Percentiles rank a stretch among this genome's conserved stretches.
Evolutionary conservation across 2,888 invertebrate genomes (phyloP).

Genomic region (Drosophila setosimentum): DNA sequence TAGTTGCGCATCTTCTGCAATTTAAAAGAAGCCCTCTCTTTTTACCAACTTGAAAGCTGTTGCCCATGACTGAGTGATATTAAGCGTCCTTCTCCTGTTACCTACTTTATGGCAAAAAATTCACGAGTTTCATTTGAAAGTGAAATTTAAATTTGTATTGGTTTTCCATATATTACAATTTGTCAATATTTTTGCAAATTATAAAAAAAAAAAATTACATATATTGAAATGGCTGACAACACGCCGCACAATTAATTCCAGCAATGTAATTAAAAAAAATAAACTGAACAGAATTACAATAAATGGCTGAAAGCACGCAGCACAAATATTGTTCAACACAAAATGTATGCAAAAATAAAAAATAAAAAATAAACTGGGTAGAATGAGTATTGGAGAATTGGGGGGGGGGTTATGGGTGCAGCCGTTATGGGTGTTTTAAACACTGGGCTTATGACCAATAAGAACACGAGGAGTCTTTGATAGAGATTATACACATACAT

Average conservation of each 20-base stretch:
- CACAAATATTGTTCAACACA: not conserved
- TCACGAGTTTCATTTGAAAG: not conserved
- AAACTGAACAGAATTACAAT: not conserved
- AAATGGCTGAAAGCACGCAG: not conserved
- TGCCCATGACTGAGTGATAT: conserved; percentile 24
- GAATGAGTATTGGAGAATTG: too few relatives aligned
- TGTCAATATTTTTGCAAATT: not conserved
- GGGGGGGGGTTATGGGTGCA: too few relatives aligned
- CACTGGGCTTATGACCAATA: too few relatives aligned
- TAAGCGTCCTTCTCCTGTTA: not conserved
- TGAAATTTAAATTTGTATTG: not conserved
- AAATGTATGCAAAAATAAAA: not conserved
- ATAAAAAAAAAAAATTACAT: not conserved
- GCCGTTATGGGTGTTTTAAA: too few relatives aligned
- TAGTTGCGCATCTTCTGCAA: not conserved
- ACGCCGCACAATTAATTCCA: not conserved
- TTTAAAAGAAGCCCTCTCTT: not conserved
- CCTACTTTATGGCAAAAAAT: conserved; percentile 12
- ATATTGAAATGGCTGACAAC: not conserved
- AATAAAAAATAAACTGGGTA: too few relatives aligned
- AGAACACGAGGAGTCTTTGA: too few relatives aligned
- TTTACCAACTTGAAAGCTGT: conserved; percentile 1
- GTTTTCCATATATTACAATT: not conserved
- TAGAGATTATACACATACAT: too few relatives aligned
- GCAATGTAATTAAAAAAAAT: not conserved